Evolutionary conservation across 2,113 vertebrate species (phyloP).

Genomic region (Panurus biarmicus): DNA sequence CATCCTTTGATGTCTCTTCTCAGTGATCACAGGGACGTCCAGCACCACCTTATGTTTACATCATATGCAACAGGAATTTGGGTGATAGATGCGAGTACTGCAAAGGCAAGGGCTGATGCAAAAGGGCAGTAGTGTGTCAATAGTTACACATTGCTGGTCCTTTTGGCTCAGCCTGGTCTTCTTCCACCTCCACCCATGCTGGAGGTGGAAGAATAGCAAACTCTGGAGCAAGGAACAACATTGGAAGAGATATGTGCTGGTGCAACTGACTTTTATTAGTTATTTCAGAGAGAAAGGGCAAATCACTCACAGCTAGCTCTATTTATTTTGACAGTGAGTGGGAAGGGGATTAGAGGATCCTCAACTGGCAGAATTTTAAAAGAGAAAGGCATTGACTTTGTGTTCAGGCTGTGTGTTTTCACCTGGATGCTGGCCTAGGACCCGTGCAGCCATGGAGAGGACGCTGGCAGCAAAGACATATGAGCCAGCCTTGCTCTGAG

Average conservation of each 20-base stretch:
- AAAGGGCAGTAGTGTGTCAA: background rate
- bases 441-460: background rate
- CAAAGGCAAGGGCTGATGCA: background rate
- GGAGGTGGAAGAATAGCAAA: background rate
- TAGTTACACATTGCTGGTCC: rapidly evolving
- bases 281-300: background rate
- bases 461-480: background rate
- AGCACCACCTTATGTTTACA: background rate
- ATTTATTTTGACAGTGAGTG: background rate
- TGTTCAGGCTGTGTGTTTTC: background rate
- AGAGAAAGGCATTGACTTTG: background rate
- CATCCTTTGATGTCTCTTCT: background rate
- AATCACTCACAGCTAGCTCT: background rate
- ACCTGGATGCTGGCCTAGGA: background rate
- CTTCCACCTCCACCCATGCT: rapidly evolving
- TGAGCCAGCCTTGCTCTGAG: background rate
- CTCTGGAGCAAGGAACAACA: background rate
- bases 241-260: background rate
- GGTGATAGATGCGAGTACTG: background rate
- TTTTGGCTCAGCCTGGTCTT: background rate
- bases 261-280: background rate
- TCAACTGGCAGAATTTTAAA: background rate
- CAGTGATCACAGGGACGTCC: background rate
- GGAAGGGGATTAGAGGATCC: background rate
- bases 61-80: background rate